Conservation (phyloP, 2,888 invertebrate species). For the Rhorus exstirpatorius region DNA sequence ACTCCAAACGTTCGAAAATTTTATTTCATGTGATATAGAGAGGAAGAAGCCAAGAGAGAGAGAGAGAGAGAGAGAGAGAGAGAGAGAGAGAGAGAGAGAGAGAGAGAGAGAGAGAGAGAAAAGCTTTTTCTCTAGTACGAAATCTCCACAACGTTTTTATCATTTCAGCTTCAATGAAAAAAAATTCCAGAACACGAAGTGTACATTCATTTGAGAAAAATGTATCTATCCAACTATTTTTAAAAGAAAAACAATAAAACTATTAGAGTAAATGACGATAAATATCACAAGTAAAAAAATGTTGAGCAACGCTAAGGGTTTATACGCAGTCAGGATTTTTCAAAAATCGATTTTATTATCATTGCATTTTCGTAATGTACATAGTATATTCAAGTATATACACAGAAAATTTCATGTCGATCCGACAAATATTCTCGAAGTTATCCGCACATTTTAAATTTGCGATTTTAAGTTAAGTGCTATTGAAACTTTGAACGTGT, state of each 20-base stretch:
- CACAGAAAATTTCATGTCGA: too few relatives aligned
- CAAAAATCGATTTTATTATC: too few relatives aligned
- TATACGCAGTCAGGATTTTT: too few relatives aligned
- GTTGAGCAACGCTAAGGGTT: too few relatives aligned
- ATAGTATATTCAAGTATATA: too few relatives aligned
- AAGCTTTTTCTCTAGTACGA: neutral
- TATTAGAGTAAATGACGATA: neutral
- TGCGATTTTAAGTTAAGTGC: too few relatives aligned
- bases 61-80: neutral
- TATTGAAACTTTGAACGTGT: too few relatives aligned
- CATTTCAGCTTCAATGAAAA: neutral
- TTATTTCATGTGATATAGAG: slow-evolving; percentile 28
- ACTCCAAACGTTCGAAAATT: slow-evolving; percentile 43
- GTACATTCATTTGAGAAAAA: neutral
- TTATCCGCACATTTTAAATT: too few relatives aligned
- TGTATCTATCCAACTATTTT: neutral
- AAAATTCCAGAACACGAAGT: neutral
- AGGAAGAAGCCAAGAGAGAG: too few relatives aligned
- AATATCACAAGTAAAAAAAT: slow-evolving; percentile 15
- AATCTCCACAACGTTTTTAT: neutral
- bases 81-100: neutral
- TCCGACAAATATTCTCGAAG: too few relatives aligned
- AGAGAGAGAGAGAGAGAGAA: neutral
- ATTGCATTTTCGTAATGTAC: too few relatives aligned
- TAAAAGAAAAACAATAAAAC: neutral